phyloP scores from a whole-genome alignment of 92 coral and sea anemone genomes.

The Scolanthus callimorphus region DNA sequence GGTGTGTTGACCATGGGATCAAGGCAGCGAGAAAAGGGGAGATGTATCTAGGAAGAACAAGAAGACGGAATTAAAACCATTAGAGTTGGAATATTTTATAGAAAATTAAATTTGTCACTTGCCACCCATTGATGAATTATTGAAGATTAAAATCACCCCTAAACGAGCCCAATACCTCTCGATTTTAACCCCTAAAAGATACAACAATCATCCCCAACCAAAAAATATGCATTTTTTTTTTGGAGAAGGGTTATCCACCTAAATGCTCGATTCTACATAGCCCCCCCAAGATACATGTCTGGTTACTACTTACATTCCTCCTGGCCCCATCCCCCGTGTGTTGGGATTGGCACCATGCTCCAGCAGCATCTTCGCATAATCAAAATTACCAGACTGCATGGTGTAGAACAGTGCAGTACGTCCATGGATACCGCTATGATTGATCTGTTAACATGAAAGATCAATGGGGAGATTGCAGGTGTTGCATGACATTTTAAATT shows the following conservation, averaged over 20 bases:
- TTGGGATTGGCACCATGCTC: slow-evolving; percentile 76
- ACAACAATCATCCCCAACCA: no score
- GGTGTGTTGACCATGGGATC: slow-evolving; percentile 62
- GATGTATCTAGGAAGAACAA: slow-evolving; percentile 31
- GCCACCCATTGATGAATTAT: no score
- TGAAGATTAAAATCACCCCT: no score
- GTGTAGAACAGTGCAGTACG: slow-evolving; percentile 82
- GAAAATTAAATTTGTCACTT: no score
- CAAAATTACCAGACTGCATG: slow-evolving; percentile 77
- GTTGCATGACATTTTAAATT: no score
- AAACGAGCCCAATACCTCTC: no score
- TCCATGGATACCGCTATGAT: slow-evolving; percentile 67
- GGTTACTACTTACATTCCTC: slow-evolving; percentile 53
- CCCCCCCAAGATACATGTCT: neutral
- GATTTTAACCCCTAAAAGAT: no score
- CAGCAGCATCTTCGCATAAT: slow-evolving; percentile 63
- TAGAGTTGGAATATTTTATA: no score
- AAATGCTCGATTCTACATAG: neutral
- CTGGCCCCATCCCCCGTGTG: slow-evolving; percentile 72
- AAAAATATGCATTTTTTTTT: no score
- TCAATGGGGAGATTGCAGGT: no score
- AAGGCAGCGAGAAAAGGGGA: slow-evolving; percentile 73
- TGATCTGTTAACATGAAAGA: slow-evolving; percentile 40
- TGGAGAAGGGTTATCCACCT: no score
- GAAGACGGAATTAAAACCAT: no score